These are phyloP conservation scores for Plodia interpunctella DNA, from an alignment of 1,140 invertebrate genomes.

Conservation along the genomic window DNA sequence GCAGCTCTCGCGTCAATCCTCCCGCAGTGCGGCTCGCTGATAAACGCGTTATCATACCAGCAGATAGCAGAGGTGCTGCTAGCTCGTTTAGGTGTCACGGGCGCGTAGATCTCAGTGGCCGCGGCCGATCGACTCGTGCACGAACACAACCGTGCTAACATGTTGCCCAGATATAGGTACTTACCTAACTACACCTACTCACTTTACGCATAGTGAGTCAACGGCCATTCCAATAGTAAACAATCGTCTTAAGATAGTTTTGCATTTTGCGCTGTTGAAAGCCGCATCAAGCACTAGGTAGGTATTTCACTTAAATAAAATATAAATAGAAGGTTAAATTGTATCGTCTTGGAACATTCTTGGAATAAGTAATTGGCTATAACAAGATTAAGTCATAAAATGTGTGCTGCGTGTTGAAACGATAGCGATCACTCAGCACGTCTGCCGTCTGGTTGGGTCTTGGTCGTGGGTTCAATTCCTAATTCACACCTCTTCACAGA, in stretches of 20 bases:
- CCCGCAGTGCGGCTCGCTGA: slow-evolving; percentile 54
- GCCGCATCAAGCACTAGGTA: neutral
- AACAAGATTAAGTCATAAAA: too few relatives aligned
- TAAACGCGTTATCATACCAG: slow-evolving; percentile 66
- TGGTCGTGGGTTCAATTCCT: too few relatives aligned
- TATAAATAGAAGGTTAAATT: too few relatives aligned
- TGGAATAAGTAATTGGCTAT: too few relatives aligned
- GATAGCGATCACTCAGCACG: too few relatives aligned
- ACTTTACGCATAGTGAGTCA: slow-evolving; percentile 43
- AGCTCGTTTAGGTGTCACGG: slow-evolving; percentile 70
- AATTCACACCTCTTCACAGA: too few relatives aligned
- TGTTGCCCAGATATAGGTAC: slow-evolving; percentile 45
- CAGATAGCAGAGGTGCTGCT: slow-evolving; percentile 72
- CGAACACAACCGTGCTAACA: slow-evolving; percentile 36
- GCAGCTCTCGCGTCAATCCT: slow-evolving; percentile 40
- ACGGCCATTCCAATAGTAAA: slow-evolving; percentile 27
- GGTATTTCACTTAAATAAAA: too few relatives aligned
- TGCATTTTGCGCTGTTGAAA: neutral
- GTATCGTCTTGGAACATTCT: too few relatives aligned
- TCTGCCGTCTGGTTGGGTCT: too few relatives aligned
- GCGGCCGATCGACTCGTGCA: slow-evolving; percentile 35
- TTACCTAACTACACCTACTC: slow-evolving; percentile 18
- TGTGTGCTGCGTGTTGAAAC: too few relatives aligned
- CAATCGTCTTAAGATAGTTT: slow-evolving; percentile 22
- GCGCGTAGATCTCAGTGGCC: slow-evolving; percentile 38